phyloP scores from a whole-genome alignment of 1,140 invertebrate species.

The Adelges cooleyi region DNA sequence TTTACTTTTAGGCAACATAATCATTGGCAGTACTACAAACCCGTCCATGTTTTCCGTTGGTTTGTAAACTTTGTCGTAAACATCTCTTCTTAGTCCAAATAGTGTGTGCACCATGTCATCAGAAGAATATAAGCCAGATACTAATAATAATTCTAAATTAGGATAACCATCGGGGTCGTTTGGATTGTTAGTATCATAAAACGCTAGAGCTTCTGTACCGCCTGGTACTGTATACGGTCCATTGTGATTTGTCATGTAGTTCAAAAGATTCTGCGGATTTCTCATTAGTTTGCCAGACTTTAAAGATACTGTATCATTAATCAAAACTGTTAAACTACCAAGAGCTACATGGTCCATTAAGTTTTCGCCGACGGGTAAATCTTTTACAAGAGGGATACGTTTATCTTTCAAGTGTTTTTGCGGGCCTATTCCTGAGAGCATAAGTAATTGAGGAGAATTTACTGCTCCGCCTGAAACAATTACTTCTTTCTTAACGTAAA shows the following conservation, averaged over 20 bases:
- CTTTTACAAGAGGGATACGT: not conserved
- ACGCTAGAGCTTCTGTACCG: slow-evolving; percentile 59
- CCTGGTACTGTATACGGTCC: slow-evolving; percentile 60
- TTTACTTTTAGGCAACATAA: slow-evolving; percentile 46
- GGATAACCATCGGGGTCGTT: slow-evolving; percentile 51
- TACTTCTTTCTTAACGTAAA: slow-evolving; percentile 36
- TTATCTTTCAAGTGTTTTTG: slow-evolving; percentile 29
- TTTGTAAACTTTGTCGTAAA: slow-evolving; percentile 43
- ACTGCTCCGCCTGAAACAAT: slow-evolving; percentile 36
- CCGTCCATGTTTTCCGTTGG: slow-evolving; percentile 39
- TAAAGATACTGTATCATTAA: slow-evolving; percentile 41
- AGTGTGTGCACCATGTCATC: slow-evolving; percentile 42
- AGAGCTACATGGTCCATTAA: not conserved
- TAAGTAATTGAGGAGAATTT: slow-evolving; percentile 37
- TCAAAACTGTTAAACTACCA: slow-evolving; percentile 49
- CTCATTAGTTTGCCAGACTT: not conserved
- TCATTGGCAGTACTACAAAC: slow-evolving; percentile 32
- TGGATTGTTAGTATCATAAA: slow-evolving; percentile 56
- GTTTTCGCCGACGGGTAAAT: not conserved
- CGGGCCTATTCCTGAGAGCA: slow-evolving; percentile 41
- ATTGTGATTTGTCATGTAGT: slow-evolving; percentile 25
- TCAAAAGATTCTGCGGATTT: not conserved
- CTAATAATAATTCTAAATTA: slow-evolving; percentile 60
- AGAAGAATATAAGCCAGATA: slow-evolving; percentile 43
- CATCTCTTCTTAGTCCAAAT: slow-evolving; percentile 46